Conservation (phyloP, 2,888 invertebrate genomes). For the Iselma pallidipennis region DNA sequence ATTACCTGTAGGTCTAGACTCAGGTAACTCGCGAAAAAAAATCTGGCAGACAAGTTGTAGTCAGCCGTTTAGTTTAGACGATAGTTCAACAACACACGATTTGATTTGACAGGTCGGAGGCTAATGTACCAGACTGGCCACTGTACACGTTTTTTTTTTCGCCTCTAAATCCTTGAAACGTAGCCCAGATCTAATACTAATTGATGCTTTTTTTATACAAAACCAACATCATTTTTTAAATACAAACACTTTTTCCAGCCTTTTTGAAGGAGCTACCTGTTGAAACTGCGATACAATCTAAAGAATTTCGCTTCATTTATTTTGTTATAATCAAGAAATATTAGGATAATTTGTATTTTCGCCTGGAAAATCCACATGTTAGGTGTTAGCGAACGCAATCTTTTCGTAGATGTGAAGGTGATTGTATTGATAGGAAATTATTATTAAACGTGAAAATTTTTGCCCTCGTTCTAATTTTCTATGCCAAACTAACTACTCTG, state of each 20-base stretch:
- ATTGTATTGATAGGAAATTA: no score
- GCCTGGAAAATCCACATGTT: no score
- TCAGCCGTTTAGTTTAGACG: not conserved
- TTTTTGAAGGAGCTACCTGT: not conserved
- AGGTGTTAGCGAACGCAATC: no score
- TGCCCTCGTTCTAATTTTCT: no score
- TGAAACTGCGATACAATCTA: not conserved
- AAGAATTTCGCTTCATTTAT: not conserved
- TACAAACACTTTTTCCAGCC: not conserved
- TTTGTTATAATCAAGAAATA: no score
- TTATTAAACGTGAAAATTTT: no score
- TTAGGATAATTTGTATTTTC: no score
- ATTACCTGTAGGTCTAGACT: not conserved
- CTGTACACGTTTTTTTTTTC: not conserved
- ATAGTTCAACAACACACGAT: not conserved
- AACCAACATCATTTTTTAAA: no score
- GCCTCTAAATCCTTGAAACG: not conserved
- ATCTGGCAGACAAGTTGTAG: not conserved
- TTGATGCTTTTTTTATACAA: no score
- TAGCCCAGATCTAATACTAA: not conserved
- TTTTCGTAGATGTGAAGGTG: no score
- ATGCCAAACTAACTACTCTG: no score
- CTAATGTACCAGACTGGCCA: not conserved
- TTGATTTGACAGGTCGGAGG: not conserved
- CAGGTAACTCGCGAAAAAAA: not conserved